phyloP scores from a whole-genome alignment of 2,888 invertebrate genomes.

The Acrobasis repandana region DNA sequence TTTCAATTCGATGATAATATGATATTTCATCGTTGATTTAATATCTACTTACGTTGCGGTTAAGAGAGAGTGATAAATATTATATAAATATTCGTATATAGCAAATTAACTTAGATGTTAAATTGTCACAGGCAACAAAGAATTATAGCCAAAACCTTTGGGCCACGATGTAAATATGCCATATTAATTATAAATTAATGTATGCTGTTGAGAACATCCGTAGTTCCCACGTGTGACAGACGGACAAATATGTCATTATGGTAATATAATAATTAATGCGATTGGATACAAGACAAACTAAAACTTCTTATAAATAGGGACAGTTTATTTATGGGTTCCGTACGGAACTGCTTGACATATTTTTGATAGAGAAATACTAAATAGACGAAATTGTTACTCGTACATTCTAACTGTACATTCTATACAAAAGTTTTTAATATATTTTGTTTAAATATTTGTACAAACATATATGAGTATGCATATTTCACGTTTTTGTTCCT shows the following conservation, averaged over 20 bases:
- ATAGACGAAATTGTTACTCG: neutral
- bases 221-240: constrained; percentile 48
- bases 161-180: neutral
- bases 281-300: constrained; percentile 2
- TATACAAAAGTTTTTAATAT: no score
- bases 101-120: no score
- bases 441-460: no score
- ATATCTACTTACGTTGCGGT: no score
- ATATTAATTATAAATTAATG: constrained; percentile 2
- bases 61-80: no score
- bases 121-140: no score
- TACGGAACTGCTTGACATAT: neutral
- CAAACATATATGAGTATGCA: no score
- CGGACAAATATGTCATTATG: constrained; percentile 49
- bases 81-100: no score
- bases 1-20: no score
- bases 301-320: constrained; percentile 3
- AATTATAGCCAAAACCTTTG: neutral
- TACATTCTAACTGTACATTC: no score
- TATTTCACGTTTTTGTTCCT: no score
- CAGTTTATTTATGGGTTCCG: constrained; percentile 13
- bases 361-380: neutral
- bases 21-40: no score
- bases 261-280: constrained; percentile 54
- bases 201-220: constrained; percentile 18